Evolutionary conservation across 2,797 vertebrate genomes (phyloP).

Genomic region (Simalia tracyae): DNA sequence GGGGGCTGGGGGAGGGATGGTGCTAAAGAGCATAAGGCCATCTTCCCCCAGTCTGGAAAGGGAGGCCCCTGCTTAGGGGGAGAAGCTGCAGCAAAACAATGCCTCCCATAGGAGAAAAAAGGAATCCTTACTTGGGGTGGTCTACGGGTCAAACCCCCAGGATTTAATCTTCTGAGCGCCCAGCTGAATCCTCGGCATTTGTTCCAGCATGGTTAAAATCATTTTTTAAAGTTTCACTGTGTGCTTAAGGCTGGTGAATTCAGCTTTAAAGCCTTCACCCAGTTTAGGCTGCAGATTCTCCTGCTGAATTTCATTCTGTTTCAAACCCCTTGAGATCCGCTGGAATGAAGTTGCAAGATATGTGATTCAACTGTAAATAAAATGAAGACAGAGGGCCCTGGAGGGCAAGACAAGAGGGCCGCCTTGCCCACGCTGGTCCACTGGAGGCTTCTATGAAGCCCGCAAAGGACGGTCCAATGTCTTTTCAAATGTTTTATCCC

Average conservation of each 20-base stretch:
- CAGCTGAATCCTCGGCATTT: background rate
- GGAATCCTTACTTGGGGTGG: background rate
- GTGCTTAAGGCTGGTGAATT: background rate
- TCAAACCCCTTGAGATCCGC: too few relatives aligned
- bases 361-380: background rate
- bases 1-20: background rate
- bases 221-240: background rate
- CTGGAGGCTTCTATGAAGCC: background rate
- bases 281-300: background rate
- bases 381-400: background rate
- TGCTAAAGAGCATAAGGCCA: too few relatives aligned
- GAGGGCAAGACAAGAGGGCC: background rate
- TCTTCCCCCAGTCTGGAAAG: background rate
- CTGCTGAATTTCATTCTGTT: background rate
- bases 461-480: background rate
- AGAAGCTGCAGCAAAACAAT: background rate
- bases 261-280: background rate
- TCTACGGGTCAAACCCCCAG: background rate
- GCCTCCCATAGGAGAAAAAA: background rate
- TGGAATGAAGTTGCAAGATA: background rate
- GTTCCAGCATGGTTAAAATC: too few relatives aligned
- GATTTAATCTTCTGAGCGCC: background rate
- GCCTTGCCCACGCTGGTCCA: background rate
- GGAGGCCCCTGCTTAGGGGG: background rate
- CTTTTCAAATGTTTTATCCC: background rate